phyloP scores from a whole-genome alignment of 64 coral and sea anemone genomes.

The Anthopleura sola region DNA sequence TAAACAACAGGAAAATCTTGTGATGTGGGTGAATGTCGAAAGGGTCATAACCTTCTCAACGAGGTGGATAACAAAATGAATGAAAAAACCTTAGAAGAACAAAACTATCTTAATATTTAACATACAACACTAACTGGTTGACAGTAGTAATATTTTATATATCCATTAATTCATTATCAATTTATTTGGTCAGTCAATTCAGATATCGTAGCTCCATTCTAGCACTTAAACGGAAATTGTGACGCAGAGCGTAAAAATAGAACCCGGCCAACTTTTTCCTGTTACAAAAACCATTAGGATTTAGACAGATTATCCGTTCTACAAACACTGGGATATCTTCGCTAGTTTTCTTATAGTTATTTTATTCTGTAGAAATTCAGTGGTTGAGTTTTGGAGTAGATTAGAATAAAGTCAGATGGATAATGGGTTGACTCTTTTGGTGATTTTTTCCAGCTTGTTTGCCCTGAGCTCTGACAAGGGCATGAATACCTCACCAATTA shows the following conservation, averaged over 20 bases:
- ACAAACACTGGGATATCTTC: neutral
- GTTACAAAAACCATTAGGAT: neutral
- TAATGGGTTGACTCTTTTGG: slow-evolving; percentile 77
- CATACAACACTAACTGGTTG: neutral
- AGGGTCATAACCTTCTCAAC: too few relatives aligned
- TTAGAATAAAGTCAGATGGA: slow-evolving; percentile 51
- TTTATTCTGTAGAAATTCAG: neutral
- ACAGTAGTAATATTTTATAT: neutral
- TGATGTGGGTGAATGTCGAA: too few relatives aligned
- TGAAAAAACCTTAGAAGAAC: neutral
- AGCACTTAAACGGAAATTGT: neutral
- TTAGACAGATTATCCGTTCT: neutral
- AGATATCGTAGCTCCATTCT: neutral
- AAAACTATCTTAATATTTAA: neutral
- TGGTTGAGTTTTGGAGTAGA: neutral
- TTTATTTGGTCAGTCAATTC: neutral
- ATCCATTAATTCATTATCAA: neutral
- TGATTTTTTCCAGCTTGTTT: slow-evolving; percentile 76
- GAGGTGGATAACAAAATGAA: neutral
- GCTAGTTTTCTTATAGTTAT: neutral
- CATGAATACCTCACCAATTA: slow-evolving; percentile 92
- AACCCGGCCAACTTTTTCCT: neutral
- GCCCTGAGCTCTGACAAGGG: slow-evolving; percentile 79
- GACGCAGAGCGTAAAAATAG: neutral
- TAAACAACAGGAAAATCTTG: too few relatives aligned